A percentile compares a stretch with the other conserved stretches of the same genome.
phyloP scores from a whole-genome alignment of 2,888 invertebrate species.

The Eretmocerus hayati region DNA sequence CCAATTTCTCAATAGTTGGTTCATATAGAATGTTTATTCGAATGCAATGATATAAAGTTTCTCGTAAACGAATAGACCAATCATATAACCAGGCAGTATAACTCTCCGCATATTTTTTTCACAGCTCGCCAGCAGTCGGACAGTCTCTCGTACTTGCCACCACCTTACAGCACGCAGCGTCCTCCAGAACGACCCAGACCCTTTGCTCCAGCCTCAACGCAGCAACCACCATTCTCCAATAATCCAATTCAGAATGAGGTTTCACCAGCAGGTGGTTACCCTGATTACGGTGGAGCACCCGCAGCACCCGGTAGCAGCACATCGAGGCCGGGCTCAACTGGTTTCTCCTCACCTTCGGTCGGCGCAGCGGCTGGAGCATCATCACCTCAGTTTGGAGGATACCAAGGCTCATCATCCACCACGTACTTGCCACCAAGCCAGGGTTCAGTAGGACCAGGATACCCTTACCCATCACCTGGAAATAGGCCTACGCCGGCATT shows the following conservation, averaged over 20 bases:
- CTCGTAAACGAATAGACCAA: no score
- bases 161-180: constrained; percentile 52
- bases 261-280: constrained; percentile 32
- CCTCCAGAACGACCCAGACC: constrained; percentile 63
- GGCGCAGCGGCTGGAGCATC: constrained; percentile 29
- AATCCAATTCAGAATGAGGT: constrained; percentile 28
- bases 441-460: constrained; percentile 19
- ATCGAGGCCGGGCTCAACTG: constrained; percentile 32
- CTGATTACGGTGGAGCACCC: constrained; percentile 23
- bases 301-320: constrained; percentile 23
- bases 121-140: constrained; percentile 57
- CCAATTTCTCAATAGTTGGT: no score
- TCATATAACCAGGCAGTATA: no score
- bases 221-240: constrained; percentile 41
- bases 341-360: constrained; percentile 22
- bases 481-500: constrained; percentile 26
- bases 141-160: constrained; percentile 50
- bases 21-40: no score
- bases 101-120: constrained; percentile 26
- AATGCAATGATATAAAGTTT: no score
- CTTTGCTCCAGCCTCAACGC: constrained; percentile 52
- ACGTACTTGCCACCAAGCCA: constrained; percentile 24
- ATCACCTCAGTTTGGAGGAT: no score
- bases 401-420: constrained; percentile 15
- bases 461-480: constrained; percentile 23